These are phyloP conservation scores for Lophochroa leadbeateri DNA, from an alignment of 2,113 vertebrate genomes.

Conservation along the genomic window DNA sequence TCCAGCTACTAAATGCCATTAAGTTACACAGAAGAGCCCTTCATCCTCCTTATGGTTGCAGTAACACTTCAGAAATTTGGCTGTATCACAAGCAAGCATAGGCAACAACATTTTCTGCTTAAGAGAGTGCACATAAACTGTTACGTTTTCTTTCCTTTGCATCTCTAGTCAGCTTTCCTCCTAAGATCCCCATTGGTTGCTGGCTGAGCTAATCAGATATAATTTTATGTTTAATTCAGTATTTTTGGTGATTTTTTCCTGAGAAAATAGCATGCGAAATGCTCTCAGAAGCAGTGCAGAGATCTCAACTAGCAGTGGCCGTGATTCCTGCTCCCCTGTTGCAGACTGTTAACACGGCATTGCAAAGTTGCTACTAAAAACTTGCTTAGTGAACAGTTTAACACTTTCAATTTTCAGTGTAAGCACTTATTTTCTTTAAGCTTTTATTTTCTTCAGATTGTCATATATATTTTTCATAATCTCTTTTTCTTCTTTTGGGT, in stretches of 20 bases:
- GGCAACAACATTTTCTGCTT: background rate
- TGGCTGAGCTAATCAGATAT: background rate
- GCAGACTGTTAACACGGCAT: background rate
- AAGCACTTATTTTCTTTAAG: background rate
- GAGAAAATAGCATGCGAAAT: background rate
- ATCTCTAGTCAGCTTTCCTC: background rate
- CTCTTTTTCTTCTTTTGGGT: background rate
- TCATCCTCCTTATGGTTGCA: background rate
- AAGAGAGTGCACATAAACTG: background rate
- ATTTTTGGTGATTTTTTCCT: background rate
- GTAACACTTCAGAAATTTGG: background rate
- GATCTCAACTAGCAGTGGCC: background rate
- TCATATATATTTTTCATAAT: background rate
- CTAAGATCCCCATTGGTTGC: background rate
- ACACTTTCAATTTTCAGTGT: background rate
- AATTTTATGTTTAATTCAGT: background rate
- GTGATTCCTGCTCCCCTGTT: background rate
- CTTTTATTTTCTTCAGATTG: background rate
- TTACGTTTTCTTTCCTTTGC: background rate
- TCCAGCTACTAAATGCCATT: background rate
- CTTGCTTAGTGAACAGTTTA: background rate
- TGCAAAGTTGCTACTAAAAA: background rate
- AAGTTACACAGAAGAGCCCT: background rate
- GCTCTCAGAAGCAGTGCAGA: background rate
- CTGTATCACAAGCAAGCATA: background rate